Conservation (phyloP, 2,113 vertebrate genomes). For the Thryonomys swinderianus region DNA sequence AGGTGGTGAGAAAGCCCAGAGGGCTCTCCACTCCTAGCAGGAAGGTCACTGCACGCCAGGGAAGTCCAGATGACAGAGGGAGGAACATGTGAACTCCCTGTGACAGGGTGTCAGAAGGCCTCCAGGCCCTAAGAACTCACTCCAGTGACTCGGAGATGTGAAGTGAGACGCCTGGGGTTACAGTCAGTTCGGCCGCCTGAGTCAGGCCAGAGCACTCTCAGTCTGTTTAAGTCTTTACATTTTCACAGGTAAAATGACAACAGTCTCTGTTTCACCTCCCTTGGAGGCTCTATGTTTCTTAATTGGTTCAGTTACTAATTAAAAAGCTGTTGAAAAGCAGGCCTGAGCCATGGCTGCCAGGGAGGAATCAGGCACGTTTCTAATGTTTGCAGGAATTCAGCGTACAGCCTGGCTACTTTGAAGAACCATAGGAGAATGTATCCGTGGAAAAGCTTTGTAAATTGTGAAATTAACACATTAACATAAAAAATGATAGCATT, state of each 20-base stretch:
- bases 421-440: background rate
- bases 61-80: background rate
- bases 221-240: background rate
- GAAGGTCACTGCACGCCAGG: background rate
- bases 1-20: background rate
- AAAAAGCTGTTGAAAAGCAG: background rate
- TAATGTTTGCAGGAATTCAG: background rate
- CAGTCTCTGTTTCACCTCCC: background rate
- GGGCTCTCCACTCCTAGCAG: background rate
- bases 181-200: background rate
- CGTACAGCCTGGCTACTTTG: background rate
- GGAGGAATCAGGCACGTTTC: background rate
- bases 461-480: background rate
- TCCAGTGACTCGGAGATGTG: background rate
- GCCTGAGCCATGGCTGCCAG: background rate
- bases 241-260: background rate
- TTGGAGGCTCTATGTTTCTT: background rate
- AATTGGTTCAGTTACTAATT: conserved; percentile 4
- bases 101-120: background rate
- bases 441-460: background rate
- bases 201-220: background rate
- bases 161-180: background rate
- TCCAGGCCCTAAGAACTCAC: background rate
- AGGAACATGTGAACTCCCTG: background rate
- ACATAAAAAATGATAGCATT: background rate